These are phyloP conservation scores for Neodon shergylaensis DNA, from an alignment of 2,113 vertebrate species.

Conservation along the genomic window DNA sequence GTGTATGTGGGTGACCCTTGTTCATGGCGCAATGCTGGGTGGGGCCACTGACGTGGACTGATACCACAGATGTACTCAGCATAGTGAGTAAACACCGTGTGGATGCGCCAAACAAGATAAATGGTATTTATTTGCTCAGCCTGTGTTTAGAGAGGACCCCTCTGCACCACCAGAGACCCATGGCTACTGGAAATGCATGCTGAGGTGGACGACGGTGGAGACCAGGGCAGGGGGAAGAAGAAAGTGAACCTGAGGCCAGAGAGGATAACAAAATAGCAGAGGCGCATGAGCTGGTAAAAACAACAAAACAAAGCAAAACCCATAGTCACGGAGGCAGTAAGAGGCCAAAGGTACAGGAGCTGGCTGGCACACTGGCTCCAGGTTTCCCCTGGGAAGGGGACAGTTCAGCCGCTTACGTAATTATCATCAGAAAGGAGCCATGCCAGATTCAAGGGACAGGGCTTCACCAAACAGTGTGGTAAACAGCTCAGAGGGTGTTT, in stretches of 20 bases:
- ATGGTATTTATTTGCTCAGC: constrained; percentile 17
- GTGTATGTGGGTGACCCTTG: constrained; percentile 30
- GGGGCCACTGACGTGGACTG: background rate
- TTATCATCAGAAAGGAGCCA: background rate
- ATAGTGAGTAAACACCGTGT: constrained; percentile 8
- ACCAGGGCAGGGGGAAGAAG: background rate
- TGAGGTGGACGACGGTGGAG: background rate
- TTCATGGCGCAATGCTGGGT: constrained; percentile 51
- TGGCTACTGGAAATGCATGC: background rate
- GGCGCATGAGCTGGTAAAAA: background rate
- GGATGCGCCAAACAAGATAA: constrained; percentile 45
- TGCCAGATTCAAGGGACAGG: background rate
- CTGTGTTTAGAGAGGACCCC: background rate
- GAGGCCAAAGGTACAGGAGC: background rate
- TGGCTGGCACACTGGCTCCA: background rate
- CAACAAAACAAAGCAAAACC: background rate
- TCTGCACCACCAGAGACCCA: background rate
- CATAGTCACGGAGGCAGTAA: background rate
- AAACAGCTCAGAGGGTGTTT: background rate
- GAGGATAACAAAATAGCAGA: background rate
- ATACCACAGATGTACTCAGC: constrained; percentile 1
- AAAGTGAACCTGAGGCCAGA: background rate
- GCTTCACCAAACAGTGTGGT: constrained; percentile 13
- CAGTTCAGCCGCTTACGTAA: background rate
- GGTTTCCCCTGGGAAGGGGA: background rate